Conservation (phyloP, 2,113 vertebrate species). For the Struthidea cinerea region DNA sequence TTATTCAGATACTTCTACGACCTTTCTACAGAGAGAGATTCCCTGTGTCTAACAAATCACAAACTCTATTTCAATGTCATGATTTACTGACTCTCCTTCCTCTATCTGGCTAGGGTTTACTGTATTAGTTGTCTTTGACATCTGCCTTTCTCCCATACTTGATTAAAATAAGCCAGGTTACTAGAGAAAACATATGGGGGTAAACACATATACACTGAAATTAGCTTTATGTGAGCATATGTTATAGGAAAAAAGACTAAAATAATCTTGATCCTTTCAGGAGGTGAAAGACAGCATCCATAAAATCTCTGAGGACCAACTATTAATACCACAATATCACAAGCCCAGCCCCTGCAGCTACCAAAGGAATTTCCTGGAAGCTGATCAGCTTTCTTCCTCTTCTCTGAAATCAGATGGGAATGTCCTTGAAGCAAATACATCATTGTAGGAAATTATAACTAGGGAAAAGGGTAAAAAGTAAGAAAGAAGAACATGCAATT, state of each 20-base stretch:
- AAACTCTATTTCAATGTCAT: neutral
- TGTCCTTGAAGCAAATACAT: neutral
- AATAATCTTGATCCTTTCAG: neutral
- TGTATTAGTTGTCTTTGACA: neutral
- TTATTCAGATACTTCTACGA: neutral
- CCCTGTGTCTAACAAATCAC: neutral
- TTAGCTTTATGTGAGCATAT: neutral
- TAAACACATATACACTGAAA: neutral
- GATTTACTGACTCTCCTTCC: neutral
- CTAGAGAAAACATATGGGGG: neutral
- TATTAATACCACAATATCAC: neutral
- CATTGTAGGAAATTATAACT: neutral
- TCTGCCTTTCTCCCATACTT: neutral
- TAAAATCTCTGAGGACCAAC: neutral
- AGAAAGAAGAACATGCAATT: neutral
- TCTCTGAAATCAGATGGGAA: neutral
- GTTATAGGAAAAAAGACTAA: neutral
- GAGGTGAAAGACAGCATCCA: neutral
- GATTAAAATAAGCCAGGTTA: neutral
- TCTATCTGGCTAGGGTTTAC: neutral
- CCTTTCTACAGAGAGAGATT: neutral
- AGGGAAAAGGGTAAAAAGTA: neutral
- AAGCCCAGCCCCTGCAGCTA: neutral
- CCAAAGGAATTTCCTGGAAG: conserved; percentile 28
- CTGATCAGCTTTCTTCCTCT: conserved; percentile 14